Evolutionary conservation across 92 coral and sea anemone genomes (phyloP).

Genomic region (Parazoanthus swiftii): DNA sequence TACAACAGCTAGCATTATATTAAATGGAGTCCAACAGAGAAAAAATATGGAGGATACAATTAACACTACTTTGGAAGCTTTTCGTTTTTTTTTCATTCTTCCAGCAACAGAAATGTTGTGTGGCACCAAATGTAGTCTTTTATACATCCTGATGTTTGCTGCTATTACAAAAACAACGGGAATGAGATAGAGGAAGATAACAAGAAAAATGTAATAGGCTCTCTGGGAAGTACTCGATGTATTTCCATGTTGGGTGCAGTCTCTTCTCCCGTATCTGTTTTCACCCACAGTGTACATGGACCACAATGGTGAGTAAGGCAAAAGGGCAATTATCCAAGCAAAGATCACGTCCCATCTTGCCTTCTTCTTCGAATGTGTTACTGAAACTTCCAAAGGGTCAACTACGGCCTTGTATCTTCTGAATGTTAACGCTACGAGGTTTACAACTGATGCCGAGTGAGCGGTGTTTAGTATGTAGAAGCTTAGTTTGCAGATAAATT

Average conservation of each 20-base stretch:
- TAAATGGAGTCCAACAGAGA: conserved; percentile 20
- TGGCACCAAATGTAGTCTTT: not conserved
- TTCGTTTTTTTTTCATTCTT: not conserved
- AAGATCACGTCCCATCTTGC: not conserved
- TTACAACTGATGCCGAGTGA: conserved; percentile 43
- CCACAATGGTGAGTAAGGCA: not conserved
- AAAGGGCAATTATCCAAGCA: conserved; percentile 31
- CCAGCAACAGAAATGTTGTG: not conserved
- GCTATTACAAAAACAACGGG: conserved; percentile 25
- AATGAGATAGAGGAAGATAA: not conserved
- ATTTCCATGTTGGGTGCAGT: not conserved
- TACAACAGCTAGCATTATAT: conserved; percentile 18
- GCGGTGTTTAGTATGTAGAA: conserved; percentile 47
- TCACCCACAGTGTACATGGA: conserved; percentile 30
- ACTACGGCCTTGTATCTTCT: conserved; percentile 11
- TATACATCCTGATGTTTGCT: conserved; percentile 31
- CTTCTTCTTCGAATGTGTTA: not conserved
- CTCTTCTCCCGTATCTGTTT: not conserved
- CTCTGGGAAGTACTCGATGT: not conserved
- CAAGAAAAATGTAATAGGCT: conserved; percentile 23
- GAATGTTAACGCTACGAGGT: conserved; percentile 9
- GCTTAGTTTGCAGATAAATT: conserved; percentile 35
- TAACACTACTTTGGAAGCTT: not conserved
- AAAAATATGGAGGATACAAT: conserved; percentile 8
- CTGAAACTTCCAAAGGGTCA: conserved; percentile 28